Percentiles rank a stretch among this genome's conserved stretches.
These are phyloP conservation scores for Aleadryas rufinucha DNA, from an alignment of 2,113 vertebrate species.

Conservation along the genomic window DNA sequence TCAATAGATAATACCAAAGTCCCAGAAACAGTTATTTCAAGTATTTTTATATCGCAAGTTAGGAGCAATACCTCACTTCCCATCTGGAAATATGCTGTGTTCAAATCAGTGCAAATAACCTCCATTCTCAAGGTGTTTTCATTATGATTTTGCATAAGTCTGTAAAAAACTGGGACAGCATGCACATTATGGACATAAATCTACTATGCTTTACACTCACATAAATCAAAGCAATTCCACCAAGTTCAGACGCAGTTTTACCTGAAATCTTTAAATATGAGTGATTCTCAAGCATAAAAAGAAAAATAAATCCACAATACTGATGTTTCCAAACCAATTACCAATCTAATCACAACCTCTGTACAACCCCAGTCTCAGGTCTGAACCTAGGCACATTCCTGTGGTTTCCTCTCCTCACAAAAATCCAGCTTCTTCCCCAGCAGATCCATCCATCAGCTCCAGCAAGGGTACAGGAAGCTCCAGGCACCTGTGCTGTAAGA, in stretches of 20 bases:
- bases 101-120: neutral
- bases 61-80: conserved; percentile 3
- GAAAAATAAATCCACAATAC: neutral
- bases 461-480: neutral
- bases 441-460: neutral
- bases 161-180: neutral
- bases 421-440: neutral
- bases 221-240: neutral
- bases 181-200: neutral
- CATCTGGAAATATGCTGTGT: neutral
- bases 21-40: conserved; percentile 35
- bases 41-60: neutral
- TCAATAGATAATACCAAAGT: conserved; percentile 22
- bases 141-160: neutral
- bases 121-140: neutral
- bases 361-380: neutral
- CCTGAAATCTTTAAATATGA: neutral
- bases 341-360: neutral
- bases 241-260: neutral
- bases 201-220: neutral
- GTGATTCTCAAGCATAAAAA: neutral
- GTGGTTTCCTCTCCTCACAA: neutral
- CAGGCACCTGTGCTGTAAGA: neutral
- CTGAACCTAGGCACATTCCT: neutral
- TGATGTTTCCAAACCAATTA: neutral